Base-by-base conservation (phyloP, 1,140 invertebrate species). In the Drosophila subpulchrella region DNA sequence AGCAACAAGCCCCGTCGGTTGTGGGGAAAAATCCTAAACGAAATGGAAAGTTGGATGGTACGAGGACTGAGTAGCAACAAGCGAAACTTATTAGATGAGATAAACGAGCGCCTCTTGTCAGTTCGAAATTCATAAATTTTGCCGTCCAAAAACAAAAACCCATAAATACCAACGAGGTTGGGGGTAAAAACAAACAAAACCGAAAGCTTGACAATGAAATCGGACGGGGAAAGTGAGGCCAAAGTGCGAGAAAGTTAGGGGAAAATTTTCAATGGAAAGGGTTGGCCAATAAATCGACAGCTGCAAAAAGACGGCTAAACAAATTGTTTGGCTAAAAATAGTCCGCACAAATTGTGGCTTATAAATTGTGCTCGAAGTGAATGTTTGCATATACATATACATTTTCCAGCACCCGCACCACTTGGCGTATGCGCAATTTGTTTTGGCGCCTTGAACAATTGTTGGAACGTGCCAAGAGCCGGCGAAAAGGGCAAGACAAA, bases 401-500 rank as follows among this genome's bases (percentile, higher is more conserved):
- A 66, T 41, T 42, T 36, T 20, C 11, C 63, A 48, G 15, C 38
- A 41, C 67, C 48, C 67, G 20, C 57, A 44, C 66, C 66, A 71
- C 68, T 58, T 30, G 68, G 51, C 65, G 68, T 71, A 72, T 72
- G 66, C 81, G 81, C 76, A 80, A 77, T 84, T 84, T 84, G 76
- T 80, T 83, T 71, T 58, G 75, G 57, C 46, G 66, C 81, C 72
- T 76, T 80, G 76, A 83, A 84, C 81, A 83, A 80, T 83, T 84
- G 81, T 59, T 48, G 30, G 77, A 80, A 84, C 81, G 81, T 83
- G 81, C 76, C 53, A 78, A 72, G 66, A 72, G 66, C 53, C 51
- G 44, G 54, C 44, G 44, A 57, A 54, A 58, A 70, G 44, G 30
- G 36, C 32, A 71, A 85, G 81, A 85, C 74, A 84, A 85, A 84